Conservation (phyloP, 2,888 invertebrate species). For the Epinotia brunnichana region DNA sequence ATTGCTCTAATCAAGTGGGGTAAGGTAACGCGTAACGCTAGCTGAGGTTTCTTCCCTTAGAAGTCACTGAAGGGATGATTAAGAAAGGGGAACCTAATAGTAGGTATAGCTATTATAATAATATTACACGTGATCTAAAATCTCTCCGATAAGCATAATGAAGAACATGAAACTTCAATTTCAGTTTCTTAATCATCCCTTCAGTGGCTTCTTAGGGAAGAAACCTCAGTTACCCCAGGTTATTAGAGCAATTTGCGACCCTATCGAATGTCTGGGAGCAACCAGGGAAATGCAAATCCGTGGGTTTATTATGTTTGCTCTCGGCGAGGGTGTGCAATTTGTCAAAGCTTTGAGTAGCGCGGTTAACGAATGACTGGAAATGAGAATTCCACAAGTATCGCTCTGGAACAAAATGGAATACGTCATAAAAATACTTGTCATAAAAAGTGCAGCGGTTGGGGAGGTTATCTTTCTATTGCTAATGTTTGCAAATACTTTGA, state of each 20-base stretch:
- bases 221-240: background rate
- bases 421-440: background rate
- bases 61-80: no score
- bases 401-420: no score
- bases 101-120: no score
- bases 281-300: slow-evolving; percentile 16
- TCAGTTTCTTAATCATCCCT: background rate
- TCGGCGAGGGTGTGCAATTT: slow-evolving; percentile 4
- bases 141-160: background rate
- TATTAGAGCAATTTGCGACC: slow-evolving; percentile 14
- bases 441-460: background rate
- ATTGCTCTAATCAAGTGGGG: no score
- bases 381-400: background rate
- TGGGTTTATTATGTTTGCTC: slow-evolving; percentile 22
- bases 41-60: no score
- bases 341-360: slow-evolving; percentile 15
- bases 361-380: background rate
- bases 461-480: background rate
- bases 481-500: background rate
- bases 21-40: no score
- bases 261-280: slow-evolving; percentile 9
- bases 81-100: no score
- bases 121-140: background rate
- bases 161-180: background rate
- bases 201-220: slow-evolving; percentile 5